A percentile compares a stretch with the other conserved stretches of the same genome.
Evolutionary conservation across 2,797 vertebrate genomes (phyloP).

Genomic region (Bryconaethiops microstoma): DNA sequence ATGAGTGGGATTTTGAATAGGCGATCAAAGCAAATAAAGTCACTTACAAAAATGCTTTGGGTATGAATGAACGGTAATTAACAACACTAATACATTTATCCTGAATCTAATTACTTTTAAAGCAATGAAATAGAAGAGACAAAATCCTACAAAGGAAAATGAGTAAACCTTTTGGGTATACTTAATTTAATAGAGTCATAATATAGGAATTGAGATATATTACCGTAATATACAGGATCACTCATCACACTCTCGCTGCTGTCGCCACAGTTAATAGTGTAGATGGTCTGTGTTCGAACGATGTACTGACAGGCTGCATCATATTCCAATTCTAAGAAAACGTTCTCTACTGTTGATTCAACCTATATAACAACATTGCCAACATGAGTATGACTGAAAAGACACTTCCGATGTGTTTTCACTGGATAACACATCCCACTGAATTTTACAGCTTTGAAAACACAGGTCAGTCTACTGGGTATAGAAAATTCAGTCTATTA

Average conservation of each 20-base stretch:
- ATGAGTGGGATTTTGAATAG: background rate
- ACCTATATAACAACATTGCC: background rate
- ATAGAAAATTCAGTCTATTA: too few relatives aligned
- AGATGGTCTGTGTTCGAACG: constrained; percentile 7
- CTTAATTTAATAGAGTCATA: background rate
- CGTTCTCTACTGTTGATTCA: background rate
- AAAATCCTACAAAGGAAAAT: background rate
- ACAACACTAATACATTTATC: background rate
- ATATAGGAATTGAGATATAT: background rate
- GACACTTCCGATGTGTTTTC: background rate
- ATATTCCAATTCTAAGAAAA: background rate
- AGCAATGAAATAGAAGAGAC: background rate
- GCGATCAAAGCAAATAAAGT: background rate
- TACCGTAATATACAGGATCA: constrained; percentile 24
- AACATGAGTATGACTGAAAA: background rate
- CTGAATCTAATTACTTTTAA: too few relatives aligned
- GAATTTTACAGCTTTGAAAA: background rate
- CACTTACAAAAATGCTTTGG: background rate
- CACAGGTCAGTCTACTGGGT: too few relatives aligned
- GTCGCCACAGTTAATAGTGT: background rate
- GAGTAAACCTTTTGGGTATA: too few relatives aligned
- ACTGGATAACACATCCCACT: background rate
- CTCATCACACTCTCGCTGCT: constrained; percentile 17
- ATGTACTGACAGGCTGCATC: constrained; percentile 31
- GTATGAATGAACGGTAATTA: too few relatives aligned